phyloP scores from a whole-genome alignment of 1,140 invertebrate genomes.

The Aleiodes sp. region DNA sequence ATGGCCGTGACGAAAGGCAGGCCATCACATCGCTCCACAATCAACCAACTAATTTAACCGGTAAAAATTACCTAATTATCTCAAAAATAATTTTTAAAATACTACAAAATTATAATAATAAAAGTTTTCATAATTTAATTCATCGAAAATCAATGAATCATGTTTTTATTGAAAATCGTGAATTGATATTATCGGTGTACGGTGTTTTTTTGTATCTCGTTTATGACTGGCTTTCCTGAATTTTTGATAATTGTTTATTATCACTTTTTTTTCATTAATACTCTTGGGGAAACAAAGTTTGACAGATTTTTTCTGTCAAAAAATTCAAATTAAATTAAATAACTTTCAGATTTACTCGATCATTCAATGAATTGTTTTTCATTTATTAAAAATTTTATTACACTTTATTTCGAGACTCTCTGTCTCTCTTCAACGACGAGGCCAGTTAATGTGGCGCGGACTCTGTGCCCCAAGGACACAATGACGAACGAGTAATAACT shows the following conservation, averaged over 20 bases:
- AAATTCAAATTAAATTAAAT: too few species aligned
- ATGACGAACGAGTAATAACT: slow-evolving; percentile 38
- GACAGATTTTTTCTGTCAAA: too few species aligned
- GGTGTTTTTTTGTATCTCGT: background rate
- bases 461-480: slow-evolving; percentile 48
- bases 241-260: background rate
- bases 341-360: background rate
- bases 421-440: background rate
- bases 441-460: slow-evolving; percentile 20
- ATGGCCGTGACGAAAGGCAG: slow-evolving; percentile 59
- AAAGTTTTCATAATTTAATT: background rate
- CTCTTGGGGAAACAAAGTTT: too few species aligned
- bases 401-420: background rate
- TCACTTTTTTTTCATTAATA: too few species aligned
- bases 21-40: slow-evolving; percentile 49
- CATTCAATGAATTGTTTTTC: background rate
- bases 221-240: background rate
- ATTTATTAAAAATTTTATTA: background rate
- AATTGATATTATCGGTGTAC: background rate
- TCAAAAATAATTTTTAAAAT: background rate
- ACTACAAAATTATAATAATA: background rate
- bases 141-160: background rate
- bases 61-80: slow-evolving; percentile 48
- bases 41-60: slow-evolving; percentile 51
- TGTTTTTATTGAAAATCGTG: background rate